A percentile compares a stretch with the other conserved stretches of the same genome.
Evolutionary conservation across 1,140 invertebrate genomes (phyloP).

Genomic region (Hyposmocoma kahamanoa): DNA sequence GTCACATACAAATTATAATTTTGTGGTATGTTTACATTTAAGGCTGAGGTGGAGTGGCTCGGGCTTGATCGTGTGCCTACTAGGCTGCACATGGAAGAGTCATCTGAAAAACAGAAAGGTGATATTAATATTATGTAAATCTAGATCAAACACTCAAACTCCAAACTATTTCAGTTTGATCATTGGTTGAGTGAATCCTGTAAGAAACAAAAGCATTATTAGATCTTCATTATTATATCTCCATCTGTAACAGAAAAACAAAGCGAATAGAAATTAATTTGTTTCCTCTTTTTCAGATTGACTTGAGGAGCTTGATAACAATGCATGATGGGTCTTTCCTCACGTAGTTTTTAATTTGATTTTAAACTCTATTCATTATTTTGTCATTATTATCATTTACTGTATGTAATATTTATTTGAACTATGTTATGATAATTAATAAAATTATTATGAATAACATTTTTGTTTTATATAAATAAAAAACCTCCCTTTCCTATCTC

Average conservation of each 20-base stretch:
- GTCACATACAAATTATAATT: conserved; percentile 38
- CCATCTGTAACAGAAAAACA: conserved; percentile 68
- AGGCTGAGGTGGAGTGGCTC: conserved; percentile 74
- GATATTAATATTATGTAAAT: conserved; percentile 52
- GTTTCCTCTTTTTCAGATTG: conserved; percentile 54
- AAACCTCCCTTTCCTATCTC: conserved; percentile 47
- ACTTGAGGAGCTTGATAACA: conserved; percentile 28
- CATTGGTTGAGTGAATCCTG: conserved; percentile 53
- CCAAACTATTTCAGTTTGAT: conserved; percentile 24
- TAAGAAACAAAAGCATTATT: conserved; percentile 44
- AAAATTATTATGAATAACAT: conserved; percentile 13
- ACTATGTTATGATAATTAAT: conserved; percentile 49
- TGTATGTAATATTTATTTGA: conserved; percentile 56
- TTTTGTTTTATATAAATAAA: conserved; percentile 52
- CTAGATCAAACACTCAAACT: conserved; percentile 59
- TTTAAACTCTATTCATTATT: conserved; percentile 20
- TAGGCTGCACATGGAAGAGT: conserved; percentile 70
- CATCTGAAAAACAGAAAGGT: conserved; percentile 74
- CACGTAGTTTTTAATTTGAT: conserved; percentile 17
- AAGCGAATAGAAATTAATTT: conserved; percentile 53
- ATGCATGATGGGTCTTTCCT: too few species aligned
- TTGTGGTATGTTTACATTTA: conserved; percentile 63
- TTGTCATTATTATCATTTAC: conserved; percentile 31
- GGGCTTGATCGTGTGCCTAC: conserved; percentile 72
- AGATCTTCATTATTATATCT: conserved; percentile 60